Evolutionary conservation across 2,797 vertebrate species (phyloP).

Genomic region (Buphagus erythrorhynchus): DNA sequence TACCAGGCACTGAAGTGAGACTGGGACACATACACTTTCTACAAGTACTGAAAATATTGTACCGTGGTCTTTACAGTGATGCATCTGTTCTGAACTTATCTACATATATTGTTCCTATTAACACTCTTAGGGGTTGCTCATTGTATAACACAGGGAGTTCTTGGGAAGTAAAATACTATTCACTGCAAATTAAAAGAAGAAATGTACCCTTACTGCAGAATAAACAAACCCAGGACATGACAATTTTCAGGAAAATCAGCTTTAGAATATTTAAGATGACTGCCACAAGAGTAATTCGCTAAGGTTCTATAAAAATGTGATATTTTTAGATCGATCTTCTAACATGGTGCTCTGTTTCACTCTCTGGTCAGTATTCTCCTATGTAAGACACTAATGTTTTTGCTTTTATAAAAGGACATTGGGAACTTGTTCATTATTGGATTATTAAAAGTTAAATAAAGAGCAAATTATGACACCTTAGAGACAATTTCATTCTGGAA

Average conservation of each 20-base stretch:
- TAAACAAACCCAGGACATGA: not conserved
- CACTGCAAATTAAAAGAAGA: not conserved
- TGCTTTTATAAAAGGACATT: not conserved
- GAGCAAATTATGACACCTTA: not conserved
- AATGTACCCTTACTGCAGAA: not conserved
- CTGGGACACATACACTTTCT: accelerated
- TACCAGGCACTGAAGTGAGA: not conserved
- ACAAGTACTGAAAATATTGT: not conserved
- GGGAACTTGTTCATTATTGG: not conserved
- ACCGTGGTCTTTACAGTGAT: not conserved
- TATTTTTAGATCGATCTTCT: not conserved
- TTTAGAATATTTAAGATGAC: not conserved
- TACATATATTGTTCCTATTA: not conserved
- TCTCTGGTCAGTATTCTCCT: not conserved
- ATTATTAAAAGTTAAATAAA: constrained; percentile 19
- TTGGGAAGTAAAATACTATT: not conserved
- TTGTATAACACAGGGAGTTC: not conserved
- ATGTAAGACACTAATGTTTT: not conserved
- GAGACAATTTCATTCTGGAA: not conserved
- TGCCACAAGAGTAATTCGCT: not conserved
- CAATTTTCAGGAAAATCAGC: not conserved
- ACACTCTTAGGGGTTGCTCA: not conserved
- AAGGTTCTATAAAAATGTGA: not conserved
- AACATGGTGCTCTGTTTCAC: not conserved
- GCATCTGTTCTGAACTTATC: not conserved